Evolutionary conservation across 2,888 invertebrate species (phyloP).

Genomic region (Trissoscelio sp.): DNA sequence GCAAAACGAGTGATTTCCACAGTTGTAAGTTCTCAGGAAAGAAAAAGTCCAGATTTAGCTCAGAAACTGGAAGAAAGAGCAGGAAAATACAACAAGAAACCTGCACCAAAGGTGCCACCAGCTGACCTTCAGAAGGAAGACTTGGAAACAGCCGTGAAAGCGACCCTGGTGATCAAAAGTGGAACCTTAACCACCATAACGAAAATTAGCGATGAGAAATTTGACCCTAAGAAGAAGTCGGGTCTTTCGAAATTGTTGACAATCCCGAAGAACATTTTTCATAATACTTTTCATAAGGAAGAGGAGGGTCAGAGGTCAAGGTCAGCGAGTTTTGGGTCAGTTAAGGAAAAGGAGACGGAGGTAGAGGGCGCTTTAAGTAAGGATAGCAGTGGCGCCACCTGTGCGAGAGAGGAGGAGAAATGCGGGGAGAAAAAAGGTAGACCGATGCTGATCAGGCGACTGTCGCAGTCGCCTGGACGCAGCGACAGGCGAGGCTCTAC

Average conservation of each 20-base stretch:
- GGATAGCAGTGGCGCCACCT: neutral
- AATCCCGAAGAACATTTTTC: conserved; percentile 80
- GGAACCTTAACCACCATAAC: conserved; percentile 80
- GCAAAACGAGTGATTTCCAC: conserved; percentile 76
- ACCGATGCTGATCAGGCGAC: conserved; percentile 38
- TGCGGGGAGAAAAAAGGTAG: conserved; percentile 23
- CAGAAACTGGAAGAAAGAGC: conserved; percentile 76
- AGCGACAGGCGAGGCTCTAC: conserved; percentile 6
- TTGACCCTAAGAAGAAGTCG: conserved; percentile 74
- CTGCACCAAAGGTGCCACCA: conserved; percentile 83
- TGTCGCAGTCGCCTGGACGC: conserved; percentile 57
- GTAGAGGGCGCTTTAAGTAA: neutral
- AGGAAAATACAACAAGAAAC: conserved; percentile 85
- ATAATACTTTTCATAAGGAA: conserved; percentile 79
- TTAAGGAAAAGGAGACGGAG: conserved; percentile 1
- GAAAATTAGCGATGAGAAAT: conserved; percentile 72
- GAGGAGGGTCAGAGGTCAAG: conserved; percentile 72
- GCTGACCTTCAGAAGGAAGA: conserved; percentile 69
- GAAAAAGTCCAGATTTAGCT: neutral
- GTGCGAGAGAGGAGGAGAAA: neutral
- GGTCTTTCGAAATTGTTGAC: conserved; percentile 78
- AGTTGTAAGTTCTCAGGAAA: conserved; percentile 75
- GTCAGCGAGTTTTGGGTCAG: conserved; percentile 75
- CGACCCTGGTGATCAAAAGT: conserved; percentile 84
- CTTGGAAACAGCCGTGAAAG: conserved; percentile 82